phyloP scores from a whole-genome alignment of 2,797 vertebrate species.

The Apodemus agrarius region DNA sequence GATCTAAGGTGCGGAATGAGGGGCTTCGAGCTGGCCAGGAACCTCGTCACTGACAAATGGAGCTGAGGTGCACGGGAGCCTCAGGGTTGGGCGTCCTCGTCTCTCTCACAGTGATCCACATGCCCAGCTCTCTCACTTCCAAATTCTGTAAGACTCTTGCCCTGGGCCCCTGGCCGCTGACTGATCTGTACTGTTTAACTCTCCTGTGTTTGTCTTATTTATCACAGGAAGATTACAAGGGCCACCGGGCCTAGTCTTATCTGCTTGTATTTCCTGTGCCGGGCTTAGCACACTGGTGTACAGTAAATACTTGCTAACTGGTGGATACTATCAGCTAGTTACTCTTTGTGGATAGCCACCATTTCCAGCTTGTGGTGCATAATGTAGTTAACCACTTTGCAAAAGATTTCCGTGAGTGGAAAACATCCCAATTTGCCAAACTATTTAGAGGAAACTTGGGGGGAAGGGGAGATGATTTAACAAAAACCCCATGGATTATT shows the following conservation, averaged over 20 bases:
- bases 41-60: not conserved
- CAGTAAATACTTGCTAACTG: constrained; percentile 54
- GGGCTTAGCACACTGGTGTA: not conserved
- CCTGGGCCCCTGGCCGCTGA: not conserved
- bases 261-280: constrained; percentile 45
- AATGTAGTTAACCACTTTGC: constrained; percentile 51
- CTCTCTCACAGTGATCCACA: not conserved
- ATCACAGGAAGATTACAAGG: constrained; percentile 59
- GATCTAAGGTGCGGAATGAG: not conserved
- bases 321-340: constrained; percentile 41
- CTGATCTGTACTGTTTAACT: constrained; percentile 44
- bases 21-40: not conserved
- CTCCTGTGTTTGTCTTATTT: constrained; percentile 58
- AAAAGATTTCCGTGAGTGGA: constrained; percentile 50
- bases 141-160: not conserved
- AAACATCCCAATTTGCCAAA: constrained; percentile 58
- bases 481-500: constrained; percentile 49
- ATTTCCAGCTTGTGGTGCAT: constrained; percentile 13
- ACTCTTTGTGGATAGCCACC: not conserved
- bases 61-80: not conserved
- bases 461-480: constrained; percentile 11
- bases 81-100: not conserved
- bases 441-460: constrained; percentile 57
- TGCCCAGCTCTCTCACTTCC: constrained; percentile 21
- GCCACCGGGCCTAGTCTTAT: constrained; percentile 51